These are phyloP conservation scores for Momotus momota DNA, from an alignment of 2,797 vertebrate genomes.

Conservation along the genomic window DNA sequence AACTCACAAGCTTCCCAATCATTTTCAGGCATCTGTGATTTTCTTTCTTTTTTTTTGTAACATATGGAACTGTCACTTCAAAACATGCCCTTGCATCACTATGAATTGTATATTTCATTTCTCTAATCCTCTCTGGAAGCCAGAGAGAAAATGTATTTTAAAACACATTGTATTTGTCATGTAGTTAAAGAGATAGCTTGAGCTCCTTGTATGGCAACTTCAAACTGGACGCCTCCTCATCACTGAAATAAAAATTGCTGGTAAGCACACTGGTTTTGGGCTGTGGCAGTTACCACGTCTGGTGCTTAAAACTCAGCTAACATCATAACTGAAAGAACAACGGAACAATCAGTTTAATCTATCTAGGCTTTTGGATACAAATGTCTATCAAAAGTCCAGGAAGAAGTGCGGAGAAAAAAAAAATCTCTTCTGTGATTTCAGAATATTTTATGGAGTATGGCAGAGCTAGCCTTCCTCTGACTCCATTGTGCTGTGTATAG, in stretches of 20 bases:
- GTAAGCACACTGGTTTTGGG: neutral
- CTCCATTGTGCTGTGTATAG: neutral
- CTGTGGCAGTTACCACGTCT: neutral
- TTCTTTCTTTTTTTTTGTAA: neutral
- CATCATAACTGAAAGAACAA: neutral
- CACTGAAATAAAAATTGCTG: neutral
- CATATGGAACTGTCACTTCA: conserved; percentile 23
- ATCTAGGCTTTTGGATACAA: neutral
- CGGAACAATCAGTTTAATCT: neutral
- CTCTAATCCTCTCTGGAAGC: neutral
- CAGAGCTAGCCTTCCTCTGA: neutral
- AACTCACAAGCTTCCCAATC: neutral
- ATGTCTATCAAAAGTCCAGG: neutral
- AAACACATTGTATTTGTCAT: neutral
- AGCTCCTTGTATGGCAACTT: neutral
- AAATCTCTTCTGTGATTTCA: neutral
- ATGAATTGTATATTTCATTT: conserved; percentile 14
- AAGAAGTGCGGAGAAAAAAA: neutral
- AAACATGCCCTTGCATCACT: neutral
- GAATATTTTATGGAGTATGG: neutral
- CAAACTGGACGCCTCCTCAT: neutral
- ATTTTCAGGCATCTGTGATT: conserved; percentile 13
- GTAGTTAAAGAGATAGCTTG: neutral
- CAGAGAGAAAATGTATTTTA: conserved; percentile 16
- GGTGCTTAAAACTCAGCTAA: neutral